These are phyloP conservation scores for Portevinia maculata DNA, from an alignment of 2,888 invertebrate genomes.

Conservation along the genomic window DNA sequence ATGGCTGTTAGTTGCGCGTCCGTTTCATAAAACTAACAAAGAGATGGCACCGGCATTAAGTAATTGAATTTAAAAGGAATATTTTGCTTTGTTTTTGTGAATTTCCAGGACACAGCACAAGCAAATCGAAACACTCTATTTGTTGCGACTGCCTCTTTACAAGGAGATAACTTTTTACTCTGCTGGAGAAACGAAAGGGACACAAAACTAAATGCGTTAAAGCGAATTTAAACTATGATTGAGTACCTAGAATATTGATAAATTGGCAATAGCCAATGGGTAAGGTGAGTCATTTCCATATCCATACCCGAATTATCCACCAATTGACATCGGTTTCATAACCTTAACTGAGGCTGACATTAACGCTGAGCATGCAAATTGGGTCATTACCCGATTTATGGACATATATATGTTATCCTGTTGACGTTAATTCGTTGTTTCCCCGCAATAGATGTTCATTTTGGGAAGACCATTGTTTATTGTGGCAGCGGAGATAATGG, in stretches of 20 bases:
- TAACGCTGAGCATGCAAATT: slow-evolving; percentile 34
- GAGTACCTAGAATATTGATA: slow-evolving; percentile 54
- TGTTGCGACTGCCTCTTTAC: too few relatives aligned
- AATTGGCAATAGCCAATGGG: slow-evolving; percentile 53
- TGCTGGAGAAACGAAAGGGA: not conserved
- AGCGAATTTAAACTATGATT: slow-evolving; percentile 47
- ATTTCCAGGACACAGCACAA: slow-evolving; percentile 7
- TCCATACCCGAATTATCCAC: slow-evolving; percentile 34
- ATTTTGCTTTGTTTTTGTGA: slow-evolving; percentile 57
- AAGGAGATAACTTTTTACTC: too few relatives aligned
- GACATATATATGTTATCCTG: slow-evolving; percentile 11
- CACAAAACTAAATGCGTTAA: slow-evolving; percentile 33
- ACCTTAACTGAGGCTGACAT: slow-evolving; percentile 52
- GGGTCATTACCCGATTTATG: not conserved
- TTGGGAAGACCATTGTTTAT: slow-evolving; percentile 46
- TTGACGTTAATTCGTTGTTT: slow-evolving; percentile 38
- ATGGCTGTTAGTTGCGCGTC: slow-evolving; percentile 12
- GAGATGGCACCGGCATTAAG: slow-evolving; percentile 14
- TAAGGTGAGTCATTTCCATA: slow-evolving; percentile 18
- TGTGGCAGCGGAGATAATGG: slow-evolving; percentile 39
- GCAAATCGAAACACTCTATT: too few relatives aligned
- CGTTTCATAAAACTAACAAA: slow-evolving; percentile 29
- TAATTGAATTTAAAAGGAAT: slow-evolving; percentile 40
- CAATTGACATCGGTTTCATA: slow-evolving; percentile 67
- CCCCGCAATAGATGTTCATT: slow-evolving; percentile 56